Conservation (phyloP, 2,797 vertebrate species). For the Delichon dasypus region DNA sequence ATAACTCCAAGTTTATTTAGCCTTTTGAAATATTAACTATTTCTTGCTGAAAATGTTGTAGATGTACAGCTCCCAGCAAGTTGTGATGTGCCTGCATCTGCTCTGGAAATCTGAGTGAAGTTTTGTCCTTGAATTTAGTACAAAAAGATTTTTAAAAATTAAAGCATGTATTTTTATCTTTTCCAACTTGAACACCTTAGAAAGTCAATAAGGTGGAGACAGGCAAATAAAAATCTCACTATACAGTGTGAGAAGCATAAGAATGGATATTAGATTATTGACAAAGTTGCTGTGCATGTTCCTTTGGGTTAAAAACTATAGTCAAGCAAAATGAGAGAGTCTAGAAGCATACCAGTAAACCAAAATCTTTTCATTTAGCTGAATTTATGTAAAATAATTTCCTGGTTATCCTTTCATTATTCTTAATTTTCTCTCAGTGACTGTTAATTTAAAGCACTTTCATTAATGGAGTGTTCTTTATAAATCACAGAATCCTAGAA, state of each 20-base stretch:
- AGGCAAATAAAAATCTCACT: neutral
- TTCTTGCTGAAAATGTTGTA: neutral
- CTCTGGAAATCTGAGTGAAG: neutral
- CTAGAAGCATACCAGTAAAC: neutral
- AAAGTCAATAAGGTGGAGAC: neutral
- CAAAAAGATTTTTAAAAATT: neutral
- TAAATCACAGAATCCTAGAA: neutral
- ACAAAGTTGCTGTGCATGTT: neutral
- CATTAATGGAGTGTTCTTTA: neutral
- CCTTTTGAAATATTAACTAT: neutral
- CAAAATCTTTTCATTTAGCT: neutral
- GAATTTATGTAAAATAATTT: neutral
- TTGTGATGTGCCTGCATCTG: neutral
- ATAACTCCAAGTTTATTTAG: neutral
- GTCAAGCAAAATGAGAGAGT: neutral
- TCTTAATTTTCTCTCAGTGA: neutral
- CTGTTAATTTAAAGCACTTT: neutral
- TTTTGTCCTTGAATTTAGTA: neutral
- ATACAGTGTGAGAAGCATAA: neutral
- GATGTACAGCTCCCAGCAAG: neutral
- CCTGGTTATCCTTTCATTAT: neutral
- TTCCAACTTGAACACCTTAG: neutral
- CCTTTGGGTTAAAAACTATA: neutral
- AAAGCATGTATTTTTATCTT: neutral
- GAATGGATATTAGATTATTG: neutral